Evolutionary conservation across 2,888 invertebrate genomes (phyloP).

Genomic region (Cheilosia grossa): DNA sequence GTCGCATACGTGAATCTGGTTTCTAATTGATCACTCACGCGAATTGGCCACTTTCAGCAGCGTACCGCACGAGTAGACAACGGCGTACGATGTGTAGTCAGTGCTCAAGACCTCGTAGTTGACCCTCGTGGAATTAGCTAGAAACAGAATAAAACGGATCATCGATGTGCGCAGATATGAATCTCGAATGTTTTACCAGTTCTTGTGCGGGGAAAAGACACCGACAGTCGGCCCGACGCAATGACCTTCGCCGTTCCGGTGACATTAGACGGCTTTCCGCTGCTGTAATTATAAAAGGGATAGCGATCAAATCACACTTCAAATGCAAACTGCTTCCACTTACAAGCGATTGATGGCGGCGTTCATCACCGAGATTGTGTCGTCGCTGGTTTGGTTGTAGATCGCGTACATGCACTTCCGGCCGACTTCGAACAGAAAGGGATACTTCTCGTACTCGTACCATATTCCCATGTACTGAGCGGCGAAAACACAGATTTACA

Average conservation of each 20-base stretch:
- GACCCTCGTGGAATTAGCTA: conserved; percentile 73
- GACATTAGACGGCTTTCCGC: conserved; percentile 77
- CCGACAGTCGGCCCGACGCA: conserved; percentile 79
- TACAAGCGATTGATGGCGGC: conserved; percentile 79
- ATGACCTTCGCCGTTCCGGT: conserved; percentile 79
- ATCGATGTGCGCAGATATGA: background rate
- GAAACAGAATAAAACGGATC: background rate
- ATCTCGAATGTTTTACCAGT: conserved; percentile 1
- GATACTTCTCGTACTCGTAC: conserved; percentile 91
- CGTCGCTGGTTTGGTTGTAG: conserved; percentile 84
- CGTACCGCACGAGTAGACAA: conserved; percentile 86
- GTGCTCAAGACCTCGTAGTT: conserved; percentile 86
- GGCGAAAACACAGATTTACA: background rate
- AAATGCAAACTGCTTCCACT: conserved; percentile 66
- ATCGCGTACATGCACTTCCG: conserved; percentile 90
- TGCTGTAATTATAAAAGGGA: conserved; percentile 73
- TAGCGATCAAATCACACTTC: background rate
- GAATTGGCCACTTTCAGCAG: conserved; percentile 77
- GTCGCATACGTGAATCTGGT: conserved; percentile 21
- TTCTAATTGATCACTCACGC: conserved; percentile 77
- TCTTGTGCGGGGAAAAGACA: conserved; percentile 75
- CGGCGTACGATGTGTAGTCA: conserved; percentile 86
- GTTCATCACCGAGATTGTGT: conserved; percentile 84
- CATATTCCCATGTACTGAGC: conserved; percentile 88
- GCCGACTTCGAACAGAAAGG: conserved; percentile 89